Evolutionary conservation across 2,797 vertebrate genomes (phyloP).

Genomic region (Hydrocynus forskahlii): DNA sequence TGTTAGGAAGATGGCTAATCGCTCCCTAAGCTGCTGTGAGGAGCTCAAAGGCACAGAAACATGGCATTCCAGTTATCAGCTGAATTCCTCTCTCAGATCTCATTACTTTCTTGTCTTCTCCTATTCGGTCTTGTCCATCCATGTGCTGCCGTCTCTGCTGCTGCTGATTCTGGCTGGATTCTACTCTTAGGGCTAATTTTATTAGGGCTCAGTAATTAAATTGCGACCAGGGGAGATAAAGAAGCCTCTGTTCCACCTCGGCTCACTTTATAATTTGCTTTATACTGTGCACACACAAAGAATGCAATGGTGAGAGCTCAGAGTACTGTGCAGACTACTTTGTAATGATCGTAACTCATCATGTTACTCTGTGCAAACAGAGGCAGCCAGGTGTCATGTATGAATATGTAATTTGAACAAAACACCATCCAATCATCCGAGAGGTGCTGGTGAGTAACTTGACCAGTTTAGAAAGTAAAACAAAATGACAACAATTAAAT

Average conservation of each 20-base stretch:
- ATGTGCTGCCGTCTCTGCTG: constrained; percentile 9
- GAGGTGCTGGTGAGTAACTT: too few species aligned
- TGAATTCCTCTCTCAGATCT: constrained; percentile 54
- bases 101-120: constrained; percentile 53
- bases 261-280: constrained; percentile 38
- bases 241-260: constrained; percentile 37
- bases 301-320: constrained; percentile 15
- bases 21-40: constrained; percentile 45
- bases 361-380: too few species aligned
- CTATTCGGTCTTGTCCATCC: neutral
- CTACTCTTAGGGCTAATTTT: constrained; percentile 43
- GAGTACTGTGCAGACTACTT: too few species aligned
- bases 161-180: constrained; percentile 39
- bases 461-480: too few species aligned
- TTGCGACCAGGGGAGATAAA: constrained; percentile 48
- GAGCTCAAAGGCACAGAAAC: constrained; percentile 36
- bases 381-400: too few species aligned
- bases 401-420: too few species aligned
- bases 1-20: constrained; percentile 57
- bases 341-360: too few species aligned
- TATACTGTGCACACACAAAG: neutral
- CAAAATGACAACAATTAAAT: too few species aligned
- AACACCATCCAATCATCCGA: too few species aligned
- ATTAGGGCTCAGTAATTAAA: constrained; percentile 52
- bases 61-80: constrained; percentile 35